Percentiles rank a stretch among this genome's conserved stretches.
Conservation (phyloP, 35 echinoderm and acorn worm genomes). For the Heliocidaris erythrogramma region DNA sequence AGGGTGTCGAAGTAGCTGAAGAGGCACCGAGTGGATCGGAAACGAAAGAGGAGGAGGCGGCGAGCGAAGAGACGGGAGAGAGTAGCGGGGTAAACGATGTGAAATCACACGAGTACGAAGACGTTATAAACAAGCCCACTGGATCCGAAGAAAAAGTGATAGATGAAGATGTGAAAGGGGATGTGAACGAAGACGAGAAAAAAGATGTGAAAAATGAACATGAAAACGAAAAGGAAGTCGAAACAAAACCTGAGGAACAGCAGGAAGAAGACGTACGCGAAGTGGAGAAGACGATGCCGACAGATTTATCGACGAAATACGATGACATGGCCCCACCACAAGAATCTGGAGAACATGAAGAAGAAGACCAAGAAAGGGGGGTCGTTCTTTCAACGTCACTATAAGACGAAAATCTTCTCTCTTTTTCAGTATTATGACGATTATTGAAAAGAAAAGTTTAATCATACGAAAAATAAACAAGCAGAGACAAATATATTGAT, state of each 20-base stretch:
- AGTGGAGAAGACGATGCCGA: not conserved
- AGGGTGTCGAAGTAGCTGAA: not conserved
- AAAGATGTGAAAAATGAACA: not conserved
- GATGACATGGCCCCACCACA: not conserved
- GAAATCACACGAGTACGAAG: not conserved
- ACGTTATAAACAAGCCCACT: not conserved
- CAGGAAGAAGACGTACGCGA: not conserved
- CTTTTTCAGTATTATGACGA: no score
- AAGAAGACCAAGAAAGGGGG: not conserved
- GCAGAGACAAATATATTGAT: no score
- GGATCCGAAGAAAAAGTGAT: not conserved
- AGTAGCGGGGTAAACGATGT: not conserved
- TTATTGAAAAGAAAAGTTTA: no score
- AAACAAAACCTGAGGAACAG: not conserved
- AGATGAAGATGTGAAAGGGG: not conserved
- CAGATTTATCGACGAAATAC: slow-evolving; percentile 6
- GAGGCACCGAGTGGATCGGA: not conserved
- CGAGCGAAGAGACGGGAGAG: not conserved
- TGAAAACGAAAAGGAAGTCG: not conserved
- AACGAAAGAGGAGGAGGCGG: no score
- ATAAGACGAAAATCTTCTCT: not conserved
- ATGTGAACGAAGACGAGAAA: not conserved
- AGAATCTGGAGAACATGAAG: not conserved
- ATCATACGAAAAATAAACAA: no score
- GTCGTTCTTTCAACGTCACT: not conserved